Base-by-base conservation (phyloP, 2,888 invertebrate species). In the Poecilobothrus nobilitatus region DNA sequence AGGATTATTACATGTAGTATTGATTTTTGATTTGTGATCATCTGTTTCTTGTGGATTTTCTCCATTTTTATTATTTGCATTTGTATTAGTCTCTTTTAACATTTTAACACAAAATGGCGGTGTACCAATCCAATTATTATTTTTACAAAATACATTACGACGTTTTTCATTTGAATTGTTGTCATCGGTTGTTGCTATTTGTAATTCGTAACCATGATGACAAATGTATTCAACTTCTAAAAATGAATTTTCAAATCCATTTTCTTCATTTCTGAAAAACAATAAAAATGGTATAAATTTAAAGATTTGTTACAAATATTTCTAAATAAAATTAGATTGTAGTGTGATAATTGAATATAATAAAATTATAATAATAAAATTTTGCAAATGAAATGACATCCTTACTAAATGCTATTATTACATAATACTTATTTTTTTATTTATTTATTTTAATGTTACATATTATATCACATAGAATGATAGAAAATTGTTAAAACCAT, bases 211-310 rank as follows among this genome's bases (percentile, higher is more conserved):
- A 20, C 73, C 74, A 53, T 66, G 68, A 65, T 71, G 71, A 68
- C 74, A 74, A 66, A 71, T 69, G 67, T 74, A 74, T 68, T 74
- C 73, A 20, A 71, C 72, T 67, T 74, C 74, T 2, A 73, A 68
- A 63, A 72, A 72, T n/a, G 72, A 71, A 44, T 68, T 71, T 34
- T 66, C 69, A 6, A 27, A 22, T 37, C 72, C 73, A 22, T 63
- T 53, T 20, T 70, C 69, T 66, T 74, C 74, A 63, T 72, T 73
- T 66, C 74, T 73, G 66, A 68, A 37, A 8, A 8, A 53, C 15
- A 53, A 53, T 44, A 44, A 44, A 37, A 33, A 69, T n/a, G n/a
- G n/a, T n/a, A n/a, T n/a, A n/a, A n/a, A n/a, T 21, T 15, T 15
- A 63, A 41, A 62, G 21, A 62, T n/a, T n/a, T n/a, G n/a, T n/a